A percentile compares a stretch with the other conserved stretches of the same genome.
These are phyloP conservation scores for Geophilus truncorum DNA, from an alignment of 2,888 invertebrate genomes.

Conservation along the genomic window DNA sequence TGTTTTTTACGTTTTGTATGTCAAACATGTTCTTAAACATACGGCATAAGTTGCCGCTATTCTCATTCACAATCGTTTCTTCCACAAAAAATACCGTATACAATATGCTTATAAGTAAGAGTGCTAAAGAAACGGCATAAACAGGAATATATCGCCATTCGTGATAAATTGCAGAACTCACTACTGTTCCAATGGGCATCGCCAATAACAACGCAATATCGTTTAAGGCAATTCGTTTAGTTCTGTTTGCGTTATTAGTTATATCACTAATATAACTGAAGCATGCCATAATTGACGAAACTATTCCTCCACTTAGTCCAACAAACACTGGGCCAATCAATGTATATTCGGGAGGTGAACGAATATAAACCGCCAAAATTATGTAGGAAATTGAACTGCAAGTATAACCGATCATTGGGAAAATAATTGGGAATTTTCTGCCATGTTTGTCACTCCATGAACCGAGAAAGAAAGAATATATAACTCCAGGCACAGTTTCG, in stretches of 20 bases:
- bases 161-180: constrained; percentile 70
- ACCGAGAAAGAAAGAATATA: background rate
- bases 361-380: background rate
- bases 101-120: constrained; percentile 45
- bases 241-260: background rate
- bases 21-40: background rate
- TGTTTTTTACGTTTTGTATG: background rate
- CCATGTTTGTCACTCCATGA: constrained; percentile 29
- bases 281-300: background rate
- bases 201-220: background rate
- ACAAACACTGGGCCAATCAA: background rate
- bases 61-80: background rate
- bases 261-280: constrained; percentile 6
- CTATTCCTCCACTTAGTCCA: constrained; percentile 22
- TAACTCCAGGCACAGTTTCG: background rate
- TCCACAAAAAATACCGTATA: constrained; percentile 45
- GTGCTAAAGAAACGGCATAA: constrained; percentile 45
- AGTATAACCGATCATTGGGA: background rate
- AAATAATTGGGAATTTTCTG: background rate
- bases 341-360: background rate
- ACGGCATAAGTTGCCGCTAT: background rate
- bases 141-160: constrained; percentile 44
- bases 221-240: background rate
- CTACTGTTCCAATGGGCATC: constrained; percentile 63
- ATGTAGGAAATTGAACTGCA: background rate